phyloP scores from a whole-genome alignment of 2,797 vertebrate genomes.

The Darevskia mixta region DNA sequence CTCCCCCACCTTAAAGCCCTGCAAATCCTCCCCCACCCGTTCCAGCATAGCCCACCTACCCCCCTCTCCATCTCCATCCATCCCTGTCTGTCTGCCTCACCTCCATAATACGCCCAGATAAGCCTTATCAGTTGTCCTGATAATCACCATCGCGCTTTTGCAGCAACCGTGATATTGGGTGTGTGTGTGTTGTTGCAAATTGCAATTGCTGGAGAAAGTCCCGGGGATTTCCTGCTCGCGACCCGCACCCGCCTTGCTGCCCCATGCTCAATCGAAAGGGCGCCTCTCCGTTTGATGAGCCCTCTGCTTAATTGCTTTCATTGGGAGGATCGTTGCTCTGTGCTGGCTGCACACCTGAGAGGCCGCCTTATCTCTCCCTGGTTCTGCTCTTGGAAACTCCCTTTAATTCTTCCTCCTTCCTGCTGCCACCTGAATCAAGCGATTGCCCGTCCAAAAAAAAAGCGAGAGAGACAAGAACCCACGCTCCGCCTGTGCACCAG shows the following conservation, averaged over 20 bases:
- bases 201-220: neutral
- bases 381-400: conserved; percentile 24
- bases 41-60: neutral
- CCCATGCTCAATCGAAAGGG: neutral
- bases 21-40: neutral
- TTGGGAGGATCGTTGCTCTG: neutral
- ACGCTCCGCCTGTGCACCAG: neutral
- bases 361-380: conserved; percentile 3
- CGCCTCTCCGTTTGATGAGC: neutral
- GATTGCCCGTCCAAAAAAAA: neutral
- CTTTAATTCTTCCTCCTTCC: conserved; percentile 14
- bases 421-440: neutral
- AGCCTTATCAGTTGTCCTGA: neutral
- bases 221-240: neutral
- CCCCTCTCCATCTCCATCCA: neutral
- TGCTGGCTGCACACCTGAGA: neutral
- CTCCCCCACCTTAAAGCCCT: neutral
- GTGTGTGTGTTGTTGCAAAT: neutral
- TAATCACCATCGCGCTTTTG: neutral
- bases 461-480: neutral
- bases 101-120: too few relatives aligned
- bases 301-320: too few relatives aligned
- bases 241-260: neutral
- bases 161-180: neutral
- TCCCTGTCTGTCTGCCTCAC: neutral